Conservation (phyloP, 2,113 vertebrate species). For the Triplophysa rosa region DNA sequence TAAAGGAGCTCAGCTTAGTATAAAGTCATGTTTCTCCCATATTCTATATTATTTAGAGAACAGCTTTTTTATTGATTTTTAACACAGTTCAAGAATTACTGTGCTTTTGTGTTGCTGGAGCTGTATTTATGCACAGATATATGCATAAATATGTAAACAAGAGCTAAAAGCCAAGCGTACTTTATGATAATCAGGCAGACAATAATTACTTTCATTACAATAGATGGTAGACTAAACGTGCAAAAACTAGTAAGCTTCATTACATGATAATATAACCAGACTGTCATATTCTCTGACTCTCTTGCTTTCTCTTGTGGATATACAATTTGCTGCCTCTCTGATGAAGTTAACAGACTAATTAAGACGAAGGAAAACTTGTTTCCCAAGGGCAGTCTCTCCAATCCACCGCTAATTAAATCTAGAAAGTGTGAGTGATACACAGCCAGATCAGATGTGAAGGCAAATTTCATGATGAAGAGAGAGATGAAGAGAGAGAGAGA, state of each 20-base stretch:
- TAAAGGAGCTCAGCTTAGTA: not conserved
- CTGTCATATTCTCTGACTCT: constrained; percentile 12
- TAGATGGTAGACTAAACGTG: constrained; percentile 5
- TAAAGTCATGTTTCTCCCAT: not conserved
- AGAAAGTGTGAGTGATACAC: constrained; percentile 74
- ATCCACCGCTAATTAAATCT: constrained; percentile 87
- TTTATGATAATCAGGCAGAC: not conserved
- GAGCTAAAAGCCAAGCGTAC: not conserved
- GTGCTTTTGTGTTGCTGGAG: not conserved
- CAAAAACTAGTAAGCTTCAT: constrained; percentile 1
- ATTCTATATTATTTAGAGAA: not conserved
- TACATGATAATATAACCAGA: constrained; percentile 13
- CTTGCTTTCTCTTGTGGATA: constrained; percentile 59
- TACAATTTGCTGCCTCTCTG: constrained; percentile 74
- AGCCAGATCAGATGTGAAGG: constrained; percentile 69
- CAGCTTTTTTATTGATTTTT: not conserved
- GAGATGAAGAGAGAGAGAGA: not conserved
- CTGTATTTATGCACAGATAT: not conserved
- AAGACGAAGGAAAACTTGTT: constrained; percentile 87
- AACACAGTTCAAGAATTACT: not conserved
- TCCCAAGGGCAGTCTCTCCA: constrained; percentile 84
- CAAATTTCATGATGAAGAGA: constrained; percentile 25
- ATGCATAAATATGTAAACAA: constrained; percentile 9
- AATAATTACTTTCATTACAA: not conserved
- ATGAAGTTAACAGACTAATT: constrained; percentile 94